A percentile compares a stretch with the other conserved stretches of the same genome.
phyloP scores from a whole-genome alignment of 1,140 invertebrate species.

The Drosophila orena region DNA sequence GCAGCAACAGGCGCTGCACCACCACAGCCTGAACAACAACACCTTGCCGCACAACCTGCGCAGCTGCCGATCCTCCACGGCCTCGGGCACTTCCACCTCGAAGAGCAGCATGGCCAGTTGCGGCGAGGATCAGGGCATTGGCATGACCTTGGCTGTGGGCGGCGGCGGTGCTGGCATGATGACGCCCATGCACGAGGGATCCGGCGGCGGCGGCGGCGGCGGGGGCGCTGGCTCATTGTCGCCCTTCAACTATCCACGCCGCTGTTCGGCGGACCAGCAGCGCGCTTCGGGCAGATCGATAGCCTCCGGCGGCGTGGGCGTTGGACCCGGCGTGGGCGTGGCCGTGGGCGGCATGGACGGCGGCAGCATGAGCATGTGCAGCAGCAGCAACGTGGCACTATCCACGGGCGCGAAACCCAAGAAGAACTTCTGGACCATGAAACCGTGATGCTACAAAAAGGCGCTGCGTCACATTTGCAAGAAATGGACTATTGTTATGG shows the following conservation, averaged over 20 bases:
- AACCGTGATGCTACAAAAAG: constrained; percentile 84
- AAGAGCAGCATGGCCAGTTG: constrained; percentile 82
- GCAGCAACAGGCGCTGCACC: constrained; percentile 30
- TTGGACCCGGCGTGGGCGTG: constrained; percentile 10
- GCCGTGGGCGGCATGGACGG: constrained; percentile 3
- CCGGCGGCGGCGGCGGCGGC: neutral
- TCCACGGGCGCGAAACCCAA: constrained; percentile 80
- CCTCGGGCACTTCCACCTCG: constrained; percentile 76
- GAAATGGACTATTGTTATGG: constrained; percentile 84
- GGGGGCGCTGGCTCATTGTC: constrained; percentile 40
- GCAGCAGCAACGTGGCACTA: constrained; percentile 36
- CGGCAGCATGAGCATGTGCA: constrained; percentile 18
- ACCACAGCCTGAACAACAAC: constrained; percentile 49
- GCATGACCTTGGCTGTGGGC: constrained; percentile 45
- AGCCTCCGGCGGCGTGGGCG: constrained; percentile 20
- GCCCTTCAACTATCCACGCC: constrained; percentile 72
- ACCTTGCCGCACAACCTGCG: constrained; percentile 75
- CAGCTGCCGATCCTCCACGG: constrained; percentile 77
- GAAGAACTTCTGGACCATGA: constrained; percentile 84
- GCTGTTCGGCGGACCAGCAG: constrained; percentile 73
- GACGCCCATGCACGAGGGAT: constrained; percentile 15
- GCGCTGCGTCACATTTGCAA: constrained; percentile 78
- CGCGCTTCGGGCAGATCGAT: constrained; percentile 65
- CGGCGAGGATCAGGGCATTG: constrained; percentile 78
- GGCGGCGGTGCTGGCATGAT: constrained; percentile 6